A percentile compares a stretch with the other conserved stretches of the same genome.
Conservation (phyloP, 2,888 invertebrate species). For the Torymus texanus region DNA sequence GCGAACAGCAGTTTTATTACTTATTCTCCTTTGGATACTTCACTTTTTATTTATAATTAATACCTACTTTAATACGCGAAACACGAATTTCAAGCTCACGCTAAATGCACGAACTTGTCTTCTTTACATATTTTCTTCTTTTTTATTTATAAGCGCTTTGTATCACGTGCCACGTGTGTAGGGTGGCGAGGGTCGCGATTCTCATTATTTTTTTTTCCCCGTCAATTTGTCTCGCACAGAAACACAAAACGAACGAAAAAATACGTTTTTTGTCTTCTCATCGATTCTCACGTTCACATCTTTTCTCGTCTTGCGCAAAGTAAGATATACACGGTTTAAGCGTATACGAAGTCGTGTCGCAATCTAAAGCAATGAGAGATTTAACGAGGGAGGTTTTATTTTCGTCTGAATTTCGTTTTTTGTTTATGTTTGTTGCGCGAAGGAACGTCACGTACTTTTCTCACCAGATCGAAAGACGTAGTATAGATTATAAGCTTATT, state of each 20-base stretch:
- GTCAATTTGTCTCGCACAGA: conserved; percentile 39
- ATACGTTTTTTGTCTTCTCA: neutral
- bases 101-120: conserved; percentile 57
- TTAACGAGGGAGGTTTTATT: conserved; percentile 3
- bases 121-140: conserved; percentile 52
- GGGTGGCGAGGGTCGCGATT: conserved; percentile 65
- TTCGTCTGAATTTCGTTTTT: conserved; percentile 17
- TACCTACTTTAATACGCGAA: conserved; percentile 62
- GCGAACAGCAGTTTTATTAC: conserved; percentile 14
- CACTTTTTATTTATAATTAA: conserved; percentile 18
- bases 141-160: conserved; percentile 60
- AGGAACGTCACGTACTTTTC: conserved; percentile 27
- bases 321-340: conserved; percentile 1
- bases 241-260: conserved; percentile 23
- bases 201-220: conserved; percentile 27
- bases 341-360: conserved; percentile 8
- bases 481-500: conserved; percentile 7
- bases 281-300: neutral
- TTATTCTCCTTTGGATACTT: conserved; percentile 1
- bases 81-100: conserved; percentile 67
- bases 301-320: neutral
- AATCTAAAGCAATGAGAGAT: conserved; percentile 18
- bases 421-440: conserved; percentile 23
- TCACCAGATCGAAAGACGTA: conserved; percentile 28
- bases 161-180: conserved; percentile 74